Conservation (phyloP, 2,113 vertebrate species). For the Pithys albifrons region DNA sequence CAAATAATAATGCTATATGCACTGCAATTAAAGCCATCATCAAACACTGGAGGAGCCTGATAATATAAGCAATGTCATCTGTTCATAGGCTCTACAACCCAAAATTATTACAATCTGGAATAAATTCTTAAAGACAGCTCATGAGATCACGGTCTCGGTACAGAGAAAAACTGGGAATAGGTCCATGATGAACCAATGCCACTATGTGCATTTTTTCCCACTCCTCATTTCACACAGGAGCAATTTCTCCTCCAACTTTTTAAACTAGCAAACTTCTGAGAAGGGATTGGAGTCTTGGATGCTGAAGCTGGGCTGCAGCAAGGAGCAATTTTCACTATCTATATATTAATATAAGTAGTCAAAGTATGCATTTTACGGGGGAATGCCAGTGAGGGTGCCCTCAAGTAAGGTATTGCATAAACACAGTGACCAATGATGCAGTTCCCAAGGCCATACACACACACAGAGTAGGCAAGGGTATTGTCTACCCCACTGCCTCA, state of each 20-base stretch:
- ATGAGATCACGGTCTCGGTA: background rate
- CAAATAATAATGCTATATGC: conserved; percentile 2
- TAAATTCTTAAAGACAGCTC: background rate
- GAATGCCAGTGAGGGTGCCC: background rate
- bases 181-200: background rate
- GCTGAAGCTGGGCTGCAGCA: background rate
- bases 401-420: background rate
- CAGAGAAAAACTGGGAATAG: background rate
- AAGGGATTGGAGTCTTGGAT: background rate
- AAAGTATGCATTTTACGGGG: background rate
- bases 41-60: background rate
- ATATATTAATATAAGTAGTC: background rate
- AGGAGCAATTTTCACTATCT: background rate
- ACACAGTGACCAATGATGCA: background rate
- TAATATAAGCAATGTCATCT: background rate
- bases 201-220: background rate
- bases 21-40: background rate
- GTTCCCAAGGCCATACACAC: background rate
- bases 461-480: background rate
- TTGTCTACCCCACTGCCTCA: background rate
- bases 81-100: background rate
- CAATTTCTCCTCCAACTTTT: background rate
- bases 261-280: background rate
- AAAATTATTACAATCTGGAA: background rate
- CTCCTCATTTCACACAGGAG: background rate